Evolutionary conservation across 2,888 invertebrate species (phyloP).

Genomic region (Chloroclysta siterata): DNA sequence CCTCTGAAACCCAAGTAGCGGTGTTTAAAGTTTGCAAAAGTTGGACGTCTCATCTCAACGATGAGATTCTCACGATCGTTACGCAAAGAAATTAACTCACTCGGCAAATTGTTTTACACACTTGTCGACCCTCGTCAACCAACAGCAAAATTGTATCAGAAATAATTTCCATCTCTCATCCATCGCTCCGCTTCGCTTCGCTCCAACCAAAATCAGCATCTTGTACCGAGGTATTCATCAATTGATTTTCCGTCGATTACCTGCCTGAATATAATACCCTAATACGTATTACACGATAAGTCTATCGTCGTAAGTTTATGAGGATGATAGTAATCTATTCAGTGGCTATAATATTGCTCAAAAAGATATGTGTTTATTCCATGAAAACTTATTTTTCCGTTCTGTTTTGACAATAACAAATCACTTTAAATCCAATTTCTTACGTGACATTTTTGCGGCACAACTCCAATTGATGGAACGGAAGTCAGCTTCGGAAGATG

Average conservation of each 20-base stretch:
- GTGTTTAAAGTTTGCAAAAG: conserved; percentile 42
- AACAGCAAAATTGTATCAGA: conserved; percentile 54
- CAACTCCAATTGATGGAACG: conserved; percentile 34
- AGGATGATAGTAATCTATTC: conserved; percentile 19
- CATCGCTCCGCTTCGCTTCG: conserved; percentile 38
- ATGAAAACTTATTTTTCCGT: conserved; percentile 21
- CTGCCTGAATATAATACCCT: conserved; percentile 48
- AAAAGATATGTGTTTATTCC: conserved; percentile 25
- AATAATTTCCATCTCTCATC: conserved; percentile 47
- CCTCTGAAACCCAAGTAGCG: too few relatives aligned
- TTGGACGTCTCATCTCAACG: conserved; percentile 34
- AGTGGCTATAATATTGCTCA: background rate
- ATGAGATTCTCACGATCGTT: conserved; percentile 37
- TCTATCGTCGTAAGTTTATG: conserved; percentile 34
- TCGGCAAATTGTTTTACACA: conserved; percentile 73
- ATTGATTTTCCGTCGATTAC: conserved; percentile 51
- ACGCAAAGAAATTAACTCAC: conserved; percentile 60
- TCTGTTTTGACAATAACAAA: conserved; percentile 38
- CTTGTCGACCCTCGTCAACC: conserved; percentile 67
- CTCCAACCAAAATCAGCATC: conserved; percentile 39
- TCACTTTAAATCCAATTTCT: conserved; percentile 40
- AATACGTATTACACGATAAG: conserved; percentile 44
- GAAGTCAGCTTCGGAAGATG: conserved; percentile 28
- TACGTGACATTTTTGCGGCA: conserved; percentile 37
- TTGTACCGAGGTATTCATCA: conserved; percentile 43